These are phyloP conservation scores for Mionectes macconnelli DNA, from an alignment of 2,113 vertebrate species.

Conservation along the genomic window DNA sequence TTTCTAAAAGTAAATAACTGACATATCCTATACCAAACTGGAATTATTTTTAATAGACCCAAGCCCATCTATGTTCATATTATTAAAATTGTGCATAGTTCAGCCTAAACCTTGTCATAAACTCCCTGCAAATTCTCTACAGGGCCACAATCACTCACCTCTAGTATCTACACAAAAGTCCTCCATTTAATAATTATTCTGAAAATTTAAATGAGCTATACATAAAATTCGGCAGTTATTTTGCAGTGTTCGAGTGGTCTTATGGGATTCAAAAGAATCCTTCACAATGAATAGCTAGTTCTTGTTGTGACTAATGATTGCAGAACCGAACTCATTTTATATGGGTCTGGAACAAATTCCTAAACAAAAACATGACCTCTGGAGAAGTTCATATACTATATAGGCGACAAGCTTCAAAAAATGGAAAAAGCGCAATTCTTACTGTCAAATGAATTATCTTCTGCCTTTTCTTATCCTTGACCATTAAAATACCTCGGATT, in stretches of 20 bases:
- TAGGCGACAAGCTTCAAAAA: not conserved
- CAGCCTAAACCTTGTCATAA: not conserved
- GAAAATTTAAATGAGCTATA: not conserved
- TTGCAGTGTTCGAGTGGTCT: not conserved
- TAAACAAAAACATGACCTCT: not conserved
- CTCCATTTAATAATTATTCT: not conserved
- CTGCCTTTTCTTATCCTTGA: not conserved
- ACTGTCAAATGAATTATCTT: not conserved
- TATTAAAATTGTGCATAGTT: not conserved
- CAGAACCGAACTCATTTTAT: not conserved
- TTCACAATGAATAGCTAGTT: not conserved
- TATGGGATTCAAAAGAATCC: not conserved
- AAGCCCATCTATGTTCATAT: not conserved
- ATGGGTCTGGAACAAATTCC: not conserved
- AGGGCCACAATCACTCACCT: not conserved
- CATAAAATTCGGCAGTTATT: not conserved
- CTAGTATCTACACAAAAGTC: fast-evolving
- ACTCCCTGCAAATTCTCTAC: not conserved
- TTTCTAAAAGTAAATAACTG: not conserved
- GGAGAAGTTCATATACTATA: not conserved
- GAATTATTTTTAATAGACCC: not conserved
- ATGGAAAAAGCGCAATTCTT: not conserved
- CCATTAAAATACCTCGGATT: not conserved
- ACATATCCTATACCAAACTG: not conserved
- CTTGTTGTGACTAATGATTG: not conserved